Evolutionary conservation across 2,888 invertebrate species (phyloP).

Genomic region (Darwinula stevensoni): DNA sequence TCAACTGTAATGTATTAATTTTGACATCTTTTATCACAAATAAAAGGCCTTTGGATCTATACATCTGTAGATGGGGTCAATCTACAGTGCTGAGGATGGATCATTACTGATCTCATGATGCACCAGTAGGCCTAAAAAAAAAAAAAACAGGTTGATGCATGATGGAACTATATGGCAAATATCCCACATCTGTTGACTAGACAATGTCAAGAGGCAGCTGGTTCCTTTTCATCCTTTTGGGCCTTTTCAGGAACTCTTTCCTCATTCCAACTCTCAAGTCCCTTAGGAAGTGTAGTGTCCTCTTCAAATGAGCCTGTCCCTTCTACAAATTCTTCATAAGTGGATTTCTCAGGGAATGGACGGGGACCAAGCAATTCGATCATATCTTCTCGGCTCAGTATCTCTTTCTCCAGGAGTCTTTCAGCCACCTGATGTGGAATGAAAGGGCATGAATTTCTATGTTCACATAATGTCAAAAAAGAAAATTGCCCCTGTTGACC

Average conservation of each 20-base stretch:
- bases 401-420: conserved; percentile 68
- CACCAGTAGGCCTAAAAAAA: too few relatives aligned
- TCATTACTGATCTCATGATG: too few relatives aligned
- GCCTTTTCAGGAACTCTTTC: background rate
- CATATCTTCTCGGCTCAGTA: conserved; percentile 87
- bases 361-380: conserved; percentile 73
- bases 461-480: background rate
- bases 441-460: conserved; percentile 6
- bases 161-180: too few relatives aligned
- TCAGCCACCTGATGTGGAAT: conserved; percentile 25
- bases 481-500: too few relatives aligned
- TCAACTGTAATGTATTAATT: too few relatives aligned
- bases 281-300: conserved; percentile 74
- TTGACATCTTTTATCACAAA: too few relatives aligned
- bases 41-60: too few relatives aligned
- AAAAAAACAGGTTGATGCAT: too few relatives aligned
- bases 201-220: too few relatives aligned
- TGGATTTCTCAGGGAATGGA: conserved; percentile 94
- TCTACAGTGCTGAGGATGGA: too few relatives aligned
- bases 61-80: too few relatives aligned
- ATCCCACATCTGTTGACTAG: too few relatives aligned
- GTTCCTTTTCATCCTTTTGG: background rate
- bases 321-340: conserved; percentile 97
- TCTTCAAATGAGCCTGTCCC: conserved; percentile 94
- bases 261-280: conserved; percentile 77